These are phyloP conservation scores for Rugalucina vietnamica DNA, from an alignment of 2,888 invertebrate genomes.

Conservation along the genomic window DNA sequence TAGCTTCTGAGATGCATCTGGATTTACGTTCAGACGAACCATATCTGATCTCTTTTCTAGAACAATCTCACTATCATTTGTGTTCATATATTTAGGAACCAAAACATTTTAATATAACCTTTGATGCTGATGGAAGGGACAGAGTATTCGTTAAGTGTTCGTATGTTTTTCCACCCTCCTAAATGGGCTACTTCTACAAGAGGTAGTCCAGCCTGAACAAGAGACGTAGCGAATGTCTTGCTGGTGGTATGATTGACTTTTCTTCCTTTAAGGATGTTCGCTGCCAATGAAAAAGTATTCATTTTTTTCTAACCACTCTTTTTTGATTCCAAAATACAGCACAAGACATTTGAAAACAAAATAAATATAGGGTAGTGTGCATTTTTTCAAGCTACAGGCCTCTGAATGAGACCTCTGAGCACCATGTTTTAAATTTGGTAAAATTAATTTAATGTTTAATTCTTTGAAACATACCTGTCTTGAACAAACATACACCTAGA, in stretches of 20 bases:
- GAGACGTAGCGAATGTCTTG: slow-evolving; percentile 11
- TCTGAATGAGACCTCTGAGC: too few species aligned
- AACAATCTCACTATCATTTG: background rate
- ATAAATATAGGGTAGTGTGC: too few species aligned
- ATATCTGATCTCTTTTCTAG: background rate
- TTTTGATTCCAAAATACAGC: too few species aligned
- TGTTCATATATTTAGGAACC: too few species aligned
- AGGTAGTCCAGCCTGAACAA: slow-evolving; percentile 27
- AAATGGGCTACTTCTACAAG: slow-evolving; percentile 21
- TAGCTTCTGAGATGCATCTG: background rate
- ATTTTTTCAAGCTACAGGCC: too few species aligned
- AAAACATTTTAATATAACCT: background rate
- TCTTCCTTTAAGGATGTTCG: background rate
- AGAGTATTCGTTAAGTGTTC: slow-evolving; percentile 27
- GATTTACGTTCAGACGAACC: background rate
- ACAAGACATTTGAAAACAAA: too few species aligned
- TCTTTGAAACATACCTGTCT: too few species aligned
- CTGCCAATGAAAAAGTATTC: too few species aligned
- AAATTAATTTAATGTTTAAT: too few species aligned
- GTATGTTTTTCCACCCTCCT: slow-evolving; percentile 28
- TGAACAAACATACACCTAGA: too few species aligned
- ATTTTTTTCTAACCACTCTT: too few species aligned
- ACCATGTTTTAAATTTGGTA: too few species aligned
- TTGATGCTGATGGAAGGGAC: background rate
- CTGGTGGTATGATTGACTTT: slow-evolving; percentile 18